These are phyloP conservation scores for Anadara kagoshimensis DNA, from an alignment of 1,140 invertebrate species.

Conservation along the genomic window DNA sequence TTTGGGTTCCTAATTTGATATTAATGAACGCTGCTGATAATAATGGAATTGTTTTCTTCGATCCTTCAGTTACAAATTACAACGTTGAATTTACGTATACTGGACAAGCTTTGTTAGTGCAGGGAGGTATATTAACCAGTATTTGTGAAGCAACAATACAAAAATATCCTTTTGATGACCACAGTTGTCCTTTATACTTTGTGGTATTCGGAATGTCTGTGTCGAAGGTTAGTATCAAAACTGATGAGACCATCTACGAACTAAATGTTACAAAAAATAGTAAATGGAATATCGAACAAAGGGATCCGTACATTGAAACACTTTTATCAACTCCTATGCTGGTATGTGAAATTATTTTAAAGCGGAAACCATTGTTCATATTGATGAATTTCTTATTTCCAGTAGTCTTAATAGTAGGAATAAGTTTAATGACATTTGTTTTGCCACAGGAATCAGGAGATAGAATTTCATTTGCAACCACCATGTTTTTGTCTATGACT, in stretches of 20 bases:
- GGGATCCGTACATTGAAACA: constrained; percentile 5
- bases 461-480: constrained; percentile 15
- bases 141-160: constrained; percentile 5
- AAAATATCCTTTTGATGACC: constrained; percentile 11
- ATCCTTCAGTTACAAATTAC: neutral
- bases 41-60: constrained; percentile 1
- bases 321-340: neutral
- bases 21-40: constrained; percentile 8
- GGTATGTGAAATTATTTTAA: neutral
- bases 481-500: constrained; percentile 11
- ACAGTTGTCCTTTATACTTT: neutral
- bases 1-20: constrained; percentile 12
- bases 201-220: neutral
- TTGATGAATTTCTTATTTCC: constrained; percentile 16
- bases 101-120: neutral
- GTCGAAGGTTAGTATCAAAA: neutral
- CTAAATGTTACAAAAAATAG: neutral
- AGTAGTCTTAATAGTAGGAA: constrained; percentile 1
- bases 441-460: constrained; percentile 11
- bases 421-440: constrained; percentile 16
- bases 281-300: neutral
- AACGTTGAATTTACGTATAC: constrained; percentile 12
- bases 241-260: neutral
- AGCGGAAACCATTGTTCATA: constrained; percentile 1
- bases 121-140: neutral